phyloP scores from a whole-genome alignment of 2,888 invertebrate species.

The Schizaphis graminum region DNA sequence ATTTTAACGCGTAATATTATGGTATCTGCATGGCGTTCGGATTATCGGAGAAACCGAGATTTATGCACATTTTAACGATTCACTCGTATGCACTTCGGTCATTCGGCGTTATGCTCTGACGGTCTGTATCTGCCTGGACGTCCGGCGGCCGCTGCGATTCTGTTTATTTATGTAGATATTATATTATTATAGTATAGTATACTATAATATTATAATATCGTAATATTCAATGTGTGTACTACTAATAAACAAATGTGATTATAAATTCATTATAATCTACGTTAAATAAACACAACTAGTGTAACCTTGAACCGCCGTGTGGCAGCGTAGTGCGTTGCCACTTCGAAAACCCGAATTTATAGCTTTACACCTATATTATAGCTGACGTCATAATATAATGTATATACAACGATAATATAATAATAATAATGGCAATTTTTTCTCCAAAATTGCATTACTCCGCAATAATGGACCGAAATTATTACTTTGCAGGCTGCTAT shows the following conservation, averaged over 20 bases:
- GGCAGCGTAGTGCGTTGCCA: background rate
- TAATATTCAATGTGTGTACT: background rate
- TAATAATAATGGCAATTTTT: background rate
- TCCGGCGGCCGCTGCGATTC: background rate
- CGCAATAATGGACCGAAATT: background rate
- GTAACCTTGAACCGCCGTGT: conserved; percentile 50
- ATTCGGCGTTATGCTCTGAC: too few relatives aligned
- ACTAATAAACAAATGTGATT: conserved; percentile 12
- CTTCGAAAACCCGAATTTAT: conserved; percentile 26
- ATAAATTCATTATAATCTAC: conserved; percentile 35
- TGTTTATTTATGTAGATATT: background rate
- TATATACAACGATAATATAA: background rate
- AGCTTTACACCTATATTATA: background rate
- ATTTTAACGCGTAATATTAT: too few relatives aligned
- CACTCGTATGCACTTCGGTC: too few relatives aligned
- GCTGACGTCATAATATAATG: conserved; percentile 19
- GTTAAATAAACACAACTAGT: background rate
- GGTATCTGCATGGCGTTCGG: background rate
- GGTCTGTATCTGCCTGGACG: background rate
- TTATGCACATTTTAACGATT: background rate
- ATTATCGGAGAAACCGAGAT: background rate
- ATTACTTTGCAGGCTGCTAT: background rate
- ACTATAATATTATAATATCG: background rate
- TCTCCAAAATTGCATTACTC: conserved; percentile 20
- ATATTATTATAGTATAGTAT: background rate